Percentiles rank a stretch among this genome's conserved stretches.
phyloP scores from a whole-genome alignment of 2,113 vertebrate species.

The Thamnophis sirtalis region DNA sequence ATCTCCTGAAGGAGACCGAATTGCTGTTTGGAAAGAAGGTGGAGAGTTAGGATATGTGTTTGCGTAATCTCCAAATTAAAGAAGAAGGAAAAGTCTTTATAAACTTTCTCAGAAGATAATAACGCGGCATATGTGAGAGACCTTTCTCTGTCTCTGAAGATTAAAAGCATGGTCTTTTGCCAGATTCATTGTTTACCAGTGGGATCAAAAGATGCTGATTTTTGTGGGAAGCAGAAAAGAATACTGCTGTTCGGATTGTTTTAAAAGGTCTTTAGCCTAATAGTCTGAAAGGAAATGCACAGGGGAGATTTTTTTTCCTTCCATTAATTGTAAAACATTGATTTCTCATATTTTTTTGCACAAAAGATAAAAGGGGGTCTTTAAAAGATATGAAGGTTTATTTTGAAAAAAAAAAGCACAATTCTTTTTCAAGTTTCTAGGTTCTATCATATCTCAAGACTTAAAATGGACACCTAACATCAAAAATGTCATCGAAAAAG shows the following conservation, averaged over 20 bases:
- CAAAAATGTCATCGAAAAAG: too few species aligned
- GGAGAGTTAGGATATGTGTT: background rate
- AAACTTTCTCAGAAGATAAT: constrained; percentile 47
- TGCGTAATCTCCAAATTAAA: background rate
- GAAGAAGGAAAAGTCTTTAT: constrained; percentile 20
- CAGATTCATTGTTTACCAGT: constrained; percentile 36
- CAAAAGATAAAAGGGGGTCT: too few species aligned
- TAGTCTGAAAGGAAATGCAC: constrained; percentile 28
- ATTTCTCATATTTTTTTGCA: background rate
- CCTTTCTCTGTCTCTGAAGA: constrained; percentile 30
- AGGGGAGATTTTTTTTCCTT: background rate
- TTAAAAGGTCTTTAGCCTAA: constrained; percentile 39
- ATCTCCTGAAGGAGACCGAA: constrained; percentile 35
- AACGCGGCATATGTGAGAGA: constrained; percentile 38
- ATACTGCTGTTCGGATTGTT: constrained; percentile 34
- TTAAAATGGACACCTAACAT: too few species aligned
- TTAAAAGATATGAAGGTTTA: too few species aligned
- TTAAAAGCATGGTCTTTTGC: constrained; percentile 15
- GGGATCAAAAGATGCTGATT: constrained; percentile 43
- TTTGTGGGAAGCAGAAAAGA: constrained; percentile 34
- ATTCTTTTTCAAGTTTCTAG: too few species aligned
- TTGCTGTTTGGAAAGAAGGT: constrained; percentile 37
- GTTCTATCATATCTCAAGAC: too few species aligned
- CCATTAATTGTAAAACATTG: constrained; percentile 41
- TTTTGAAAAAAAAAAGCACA: too few species aligned